Conservation (phyloP, 2,888 invertebrate genomes). For the Gryllus longicercus region DNA sequence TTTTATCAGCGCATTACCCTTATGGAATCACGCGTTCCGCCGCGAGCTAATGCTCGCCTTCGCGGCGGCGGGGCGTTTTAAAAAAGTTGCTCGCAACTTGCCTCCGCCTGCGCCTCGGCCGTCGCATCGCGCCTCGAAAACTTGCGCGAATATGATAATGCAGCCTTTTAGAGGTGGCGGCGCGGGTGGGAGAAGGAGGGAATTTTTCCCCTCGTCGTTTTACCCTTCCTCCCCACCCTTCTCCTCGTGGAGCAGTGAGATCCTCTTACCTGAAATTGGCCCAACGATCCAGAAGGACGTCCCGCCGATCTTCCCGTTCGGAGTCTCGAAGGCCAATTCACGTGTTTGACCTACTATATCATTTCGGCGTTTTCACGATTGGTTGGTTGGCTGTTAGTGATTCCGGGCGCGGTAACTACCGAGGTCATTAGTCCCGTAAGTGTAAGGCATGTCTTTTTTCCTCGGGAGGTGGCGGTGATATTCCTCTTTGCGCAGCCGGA, state of each 20-base stretch:
- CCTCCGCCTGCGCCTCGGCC: too few species aligned
- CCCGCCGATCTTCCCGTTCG: too few species aligned
- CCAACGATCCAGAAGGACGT: background rate
- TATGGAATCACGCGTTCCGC: background rate
- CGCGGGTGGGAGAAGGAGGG: background rate
- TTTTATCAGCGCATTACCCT: background rate
- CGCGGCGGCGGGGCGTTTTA: background rate
- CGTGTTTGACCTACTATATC: too few species aligned
- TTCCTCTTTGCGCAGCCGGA: too few species aligned
- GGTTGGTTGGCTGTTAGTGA: too few species aligned
- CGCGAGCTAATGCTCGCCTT: background rate
- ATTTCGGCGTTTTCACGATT: too few species aligned
- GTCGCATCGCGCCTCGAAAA: background rate
- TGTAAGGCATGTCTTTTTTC: too few species aligned
- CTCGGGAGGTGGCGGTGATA: too few species aligned
- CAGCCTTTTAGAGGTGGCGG: background rate
- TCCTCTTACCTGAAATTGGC: conserved; percentile 1
- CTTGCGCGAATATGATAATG: conserved; percentile 10
- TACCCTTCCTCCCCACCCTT: too few species aligned
- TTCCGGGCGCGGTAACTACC: too few species aligned
- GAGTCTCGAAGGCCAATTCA: too few species aligned
- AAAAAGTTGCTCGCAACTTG: background rate
- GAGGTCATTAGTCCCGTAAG: too few species aligned
- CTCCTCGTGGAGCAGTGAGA: background rate
- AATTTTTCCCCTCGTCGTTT: background rate